A percentile compares a stretch with the other conserved stretches of the same genome.
Evolutionary conservation across 2,797 vertebrate species (phyloP).

Genomic region (Sebastes hubbsi): DNA sequence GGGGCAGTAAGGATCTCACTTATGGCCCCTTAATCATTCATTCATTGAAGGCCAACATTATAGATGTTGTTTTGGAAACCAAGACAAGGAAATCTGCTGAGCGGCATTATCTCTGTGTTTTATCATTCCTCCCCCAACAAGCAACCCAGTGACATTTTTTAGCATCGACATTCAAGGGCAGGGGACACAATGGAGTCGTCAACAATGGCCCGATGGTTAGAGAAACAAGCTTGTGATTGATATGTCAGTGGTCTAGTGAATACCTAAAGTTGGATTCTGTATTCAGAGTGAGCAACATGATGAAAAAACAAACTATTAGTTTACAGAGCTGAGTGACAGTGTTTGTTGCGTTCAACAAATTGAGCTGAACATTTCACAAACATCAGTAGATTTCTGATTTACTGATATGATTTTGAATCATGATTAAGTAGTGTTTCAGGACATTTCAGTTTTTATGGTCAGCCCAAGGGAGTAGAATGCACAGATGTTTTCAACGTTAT

Average conservation of each 20-base stretch:
- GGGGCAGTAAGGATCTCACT: constrained; percentile 19
- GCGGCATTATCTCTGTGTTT: constrained; percentile 27
- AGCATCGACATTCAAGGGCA: constrained; percentile 14
- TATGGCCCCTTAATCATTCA: constrained; percentile 44
- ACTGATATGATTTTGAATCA: not conserved
- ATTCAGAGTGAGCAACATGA: not conserved
- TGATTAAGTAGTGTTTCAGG: too few species aligned
- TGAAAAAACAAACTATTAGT: not conserved
- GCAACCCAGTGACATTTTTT: constrained; percentile 3
- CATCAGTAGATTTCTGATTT: not conserved
- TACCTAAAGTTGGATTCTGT: not conserved
- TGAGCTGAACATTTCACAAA: not conserved
- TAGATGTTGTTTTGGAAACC: constrained; percentile 38
- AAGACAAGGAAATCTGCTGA: constrained; percentile 29
- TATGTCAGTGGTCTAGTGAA: not conserved
- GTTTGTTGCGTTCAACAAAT: not conserved
- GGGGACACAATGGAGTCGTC: not conserved
- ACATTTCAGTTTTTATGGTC: not conserved
- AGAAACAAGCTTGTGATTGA: constrained; percentile 9
- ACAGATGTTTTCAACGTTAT: not conserved
- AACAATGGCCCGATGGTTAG: not conserved
- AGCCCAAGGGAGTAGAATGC: not conserved
- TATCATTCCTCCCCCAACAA: constrained; percentile 26
- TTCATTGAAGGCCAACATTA: constrained; percentile 24
- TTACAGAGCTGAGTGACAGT: not conserved